A percentile compares a stretch with the other conserved stretches of the same genome.
Conservation (phyloP, 1,140 invertebrate species). For the Carcinoscorpius rotundicauda region DNA sequence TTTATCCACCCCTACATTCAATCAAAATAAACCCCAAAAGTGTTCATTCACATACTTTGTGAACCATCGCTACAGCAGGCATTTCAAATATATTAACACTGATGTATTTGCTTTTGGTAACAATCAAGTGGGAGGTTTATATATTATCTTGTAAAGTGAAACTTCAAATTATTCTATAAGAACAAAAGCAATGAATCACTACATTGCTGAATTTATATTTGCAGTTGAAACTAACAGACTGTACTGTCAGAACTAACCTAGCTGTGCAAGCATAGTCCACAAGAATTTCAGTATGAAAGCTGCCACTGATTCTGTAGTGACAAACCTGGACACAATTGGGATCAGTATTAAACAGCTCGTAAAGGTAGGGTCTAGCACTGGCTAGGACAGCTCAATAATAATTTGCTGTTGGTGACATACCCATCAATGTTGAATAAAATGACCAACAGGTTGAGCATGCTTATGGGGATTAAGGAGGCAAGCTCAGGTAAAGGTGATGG, state of each 20-base stretch:
- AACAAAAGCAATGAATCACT: too few species aligned
- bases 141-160: neutral
- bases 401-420: conserved; percentile 36
- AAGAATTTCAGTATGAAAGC: conserved; percentile 52
- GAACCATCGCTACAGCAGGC: too few species aligned
- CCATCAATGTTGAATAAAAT: too few species aligned
- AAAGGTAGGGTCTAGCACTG: conserved; percentile 57
- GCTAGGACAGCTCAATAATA: conserved; percentile 63
- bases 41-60: too few species aligned
- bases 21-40: too few species aligned
- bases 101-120: too few species aligned
- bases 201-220: conserved; percentile 3
- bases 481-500: too few species aligned
- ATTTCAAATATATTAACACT: too few species aligned
- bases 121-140: neutral
- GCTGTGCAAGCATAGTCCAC: conserved; percentile 70
- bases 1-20: too few species aligned
- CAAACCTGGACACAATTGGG: conserved; percentile 27
- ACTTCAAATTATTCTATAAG: neutral
- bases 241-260: conserved; percentile 32
- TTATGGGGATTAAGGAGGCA: too few species aligned
- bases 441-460: too few species aligned
- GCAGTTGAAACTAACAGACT: conserved; percentile 6
- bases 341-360: conserved; percentile 57
- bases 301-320: conserved; percentile 52